Percentiles rank a stretch among this genome's conserved stretches.
These are phyloP conservation scores for Hirtodrosophila cameraria DNA, from an alignment of 2,888 invertebrate genomes.

Conservation along the genomic window DNA sequence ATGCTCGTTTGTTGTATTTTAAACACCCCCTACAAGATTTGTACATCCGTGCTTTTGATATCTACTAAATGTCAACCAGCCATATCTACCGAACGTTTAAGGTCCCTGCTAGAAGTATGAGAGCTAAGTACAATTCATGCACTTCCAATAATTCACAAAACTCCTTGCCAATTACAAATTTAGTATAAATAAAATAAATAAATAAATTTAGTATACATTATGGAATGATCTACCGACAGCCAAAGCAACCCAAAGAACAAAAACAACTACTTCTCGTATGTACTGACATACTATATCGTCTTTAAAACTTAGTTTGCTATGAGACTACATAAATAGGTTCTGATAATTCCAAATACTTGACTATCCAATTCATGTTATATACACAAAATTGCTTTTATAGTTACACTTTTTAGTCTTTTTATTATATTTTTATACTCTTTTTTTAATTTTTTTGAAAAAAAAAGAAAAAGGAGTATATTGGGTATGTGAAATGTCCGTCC, in stretches of 20 bases:
- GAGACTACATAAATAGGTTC: constrained; percentile 6
- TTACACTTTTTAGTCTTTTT: constrained; percentile 20
- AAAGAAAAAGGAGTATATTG: too few species aligned
- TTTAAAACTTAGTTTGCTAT: too few species aligned
- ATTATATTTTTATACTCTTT: too few species aligned
- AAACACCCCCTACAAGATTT: constrained; percentile 39
- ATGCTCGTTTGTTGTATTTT: constrained; percentile 57
- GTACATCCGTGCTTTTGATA: constrained; percentile 80
- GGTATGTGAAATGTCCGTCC: too few species aligned
- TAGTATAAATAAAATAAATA: too few species aligned
- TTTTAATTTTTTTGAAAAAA: too few species aligned
- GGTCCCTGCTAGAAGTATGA: constrained; percentile 41
- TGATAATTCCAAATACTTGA: constrained; percentile 2
- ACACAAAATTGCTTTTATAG: constrained; percentile 12
- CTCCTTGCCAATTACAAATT: constrained; percentile 3
- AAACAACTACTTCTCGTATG: not conserved
- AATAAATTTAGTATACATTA: too few species aligned
- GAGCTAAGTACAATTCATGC: constrained; percentile 42
- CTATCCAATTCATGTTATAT: constrained; percentile 13
- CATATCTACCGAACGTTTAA: constrained; percentile 25
- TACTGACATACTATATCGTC: not conserved
- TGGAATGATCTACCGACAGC: constrained; percentile 6
- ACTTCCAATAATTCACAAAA: constrained; percentile 14
- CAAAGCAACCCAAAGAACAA: not conserved
- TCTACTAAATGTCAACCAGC: constrained; percentile 73